These are phyloP conservation scores for Nudaria mundana DNA, from an alignment of 2,888 invertebrate species.

Conservation along the genomic window DNA sequence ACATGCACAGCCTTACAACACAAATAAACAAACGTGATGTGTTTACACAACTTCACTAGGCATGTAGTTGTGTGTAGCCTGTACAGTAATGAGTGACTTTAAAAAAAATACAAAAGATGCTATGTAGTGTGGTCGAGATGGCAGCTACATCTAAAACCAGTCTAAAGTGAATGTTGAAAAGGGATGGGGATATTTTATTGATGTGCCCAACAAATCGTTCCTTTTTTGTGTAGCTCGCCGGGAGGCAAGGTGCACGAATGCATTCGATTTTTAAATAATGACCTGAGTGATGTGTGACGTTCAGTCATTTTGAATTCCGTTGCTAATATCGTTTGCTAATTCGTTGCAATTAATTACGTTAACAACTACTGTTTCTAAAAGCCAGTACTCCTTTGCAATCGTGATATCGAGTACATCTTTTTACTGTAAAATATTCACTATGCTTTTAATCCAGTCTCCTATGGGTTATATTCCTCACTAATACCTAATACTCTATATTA, in stretches of 20 bases:
- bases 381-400: no score
- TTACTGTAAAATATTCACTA: no score
- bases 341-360: no score
- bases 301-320: slow-evolving; percentile 30
- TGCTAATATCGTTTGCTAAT: no score
- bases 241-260: slow-evolving; percentile 73
- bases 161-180: slow-evolving; percentile 28
- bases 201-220: slow-evolving; percentile 50
- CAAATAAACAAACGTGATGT: slow-evolving; percentile 52
- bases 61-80: slow-evolving; percentile 41
- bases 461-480: no score
- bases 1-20: slow-evolving; percentile 37
- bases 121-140: slow-evolving; percentile 51
- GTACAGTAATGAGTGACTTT: slow-evolving; percentile 65
- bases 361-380: no score
- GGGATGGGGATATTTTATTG: slow-evolving; percentile 48
- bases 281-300: slow-evolving; percentile 67
- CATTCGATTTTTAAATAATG: slow-evolving; percentile 72
- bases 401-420: no score
- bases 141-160: slow-evolving; percentile 25
- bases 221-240: slow-evolving; percentile 70
- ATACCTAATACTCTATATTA: no score
- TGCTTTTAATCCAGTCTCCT: no score
- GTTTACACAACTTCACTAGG: slow-evolving; percentile 41
- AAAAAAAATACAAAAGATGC: slow-evolving; percentile 68